Conservation (phyloP, 2,797 vertebrate species). For the Tarsius wallacei region DNA sequence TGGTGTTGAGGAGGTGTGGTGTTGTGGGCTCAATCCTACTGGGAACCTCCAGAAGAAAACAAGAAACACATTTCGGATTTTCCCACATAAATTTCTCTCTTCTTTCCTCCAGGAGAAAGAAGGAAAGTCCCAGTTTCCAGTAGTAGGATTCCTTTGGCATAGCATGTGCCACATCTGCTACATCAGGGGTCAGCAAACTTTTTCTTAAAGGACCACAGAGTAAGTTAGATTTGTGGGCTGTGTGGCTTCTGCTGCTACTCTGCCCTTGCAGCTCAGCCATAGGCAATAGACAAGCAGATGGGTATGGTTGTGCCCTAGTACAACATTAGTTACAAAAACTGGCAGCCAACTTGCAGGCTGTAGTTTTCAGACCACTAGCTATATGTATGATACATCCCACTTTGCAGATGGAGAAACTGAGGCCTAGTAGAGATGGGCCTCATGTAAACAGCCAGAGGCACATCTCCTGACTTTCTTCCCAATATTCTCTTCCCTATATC, state of each 20-base stretch:
- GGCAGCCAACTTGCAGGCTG: neutral
- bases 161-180: neutral
- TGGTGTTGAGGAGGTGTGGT: neutral
- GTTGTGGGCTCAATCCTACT: neutral
- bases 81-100: neutral
- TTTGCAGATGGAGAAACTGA: slow-evolving; percentile 63
- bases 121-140: neutral
- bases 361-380: neutral
- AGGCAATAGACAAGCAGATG: neutral
- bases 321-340: neutral
- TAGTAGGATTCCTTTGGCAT: neutral
- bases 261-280: neutral
- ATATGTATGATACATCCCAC: neutral
- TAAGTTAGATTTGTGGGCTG: neutral
- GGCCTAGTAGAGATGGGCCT: neutral
- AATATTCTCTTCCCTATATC: neutral
- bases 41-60: neutral
- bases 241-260: neutral
- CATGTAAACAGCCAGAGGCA: neutral
- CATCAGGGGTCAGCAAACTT: neutral
- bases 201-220: slow-evolving; percentile 26
- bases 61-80: neutral
- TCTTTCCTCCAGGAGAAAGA: neutral
- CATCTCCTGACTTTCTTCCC: neutral
- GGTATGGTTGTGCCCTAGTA: neutral